phyloP scores from a whole-genome alignment of 2,113 vertebrate genomes.

The Mobula birostris region DNA sequence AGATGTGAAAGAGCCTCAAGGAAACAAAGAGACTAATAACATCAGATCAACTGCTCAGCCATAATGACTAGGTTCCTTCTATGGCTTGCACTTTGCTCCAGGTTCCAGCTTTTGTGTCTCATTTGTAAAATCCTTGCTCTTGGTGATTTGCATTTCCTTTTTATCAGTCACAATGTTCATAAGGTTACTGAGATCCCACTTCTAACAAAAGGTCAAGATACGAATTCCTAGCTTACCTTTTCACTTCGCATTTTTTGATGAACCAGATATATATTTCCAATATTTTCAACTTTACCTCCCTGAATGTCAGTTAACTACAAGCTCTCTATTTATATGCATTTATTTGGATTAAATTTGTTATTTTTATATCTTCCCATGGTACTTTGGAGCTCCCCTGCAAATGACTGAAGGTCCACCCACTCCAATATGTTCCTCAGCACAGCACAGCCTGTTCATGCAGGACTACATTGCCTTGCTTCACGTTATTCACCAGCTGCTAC shows the following conservation, averaged over 20 bases:
- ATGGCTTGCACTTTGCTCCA: too few species aligned
- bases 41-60: too few species aligned
- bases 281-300: neutral
- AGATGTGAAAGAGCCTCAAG: too few species aligned
- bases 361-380: neutral
- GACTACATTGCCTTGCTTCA: neutral
- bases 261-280: neutral
- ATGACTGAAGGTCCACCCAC: neutral
- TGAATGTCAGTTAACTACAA: neutral
- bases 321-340: neutral
- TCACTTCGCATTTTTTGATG: neutral
- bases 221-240: neutral
- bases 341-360: neutral
- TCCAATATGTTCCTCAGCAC: neutral
- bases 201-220: neutral
- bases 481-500: neutral
- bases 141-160: neutral
- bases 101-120: neutral
- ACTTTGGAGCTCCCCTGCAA: neutral
- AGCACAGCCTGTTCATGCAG: neutral
- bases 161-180: neutral
- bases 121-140: neutral
- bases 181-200: neutral
- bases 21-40: too few species aligned
- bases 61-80: too few species aligned